A percentile compares a stretch with the other conserved stretches of the same genome.
Conservation (phyloP, 2,888 invertebrate species). For the Agrenia bidenticulata region DNA sequence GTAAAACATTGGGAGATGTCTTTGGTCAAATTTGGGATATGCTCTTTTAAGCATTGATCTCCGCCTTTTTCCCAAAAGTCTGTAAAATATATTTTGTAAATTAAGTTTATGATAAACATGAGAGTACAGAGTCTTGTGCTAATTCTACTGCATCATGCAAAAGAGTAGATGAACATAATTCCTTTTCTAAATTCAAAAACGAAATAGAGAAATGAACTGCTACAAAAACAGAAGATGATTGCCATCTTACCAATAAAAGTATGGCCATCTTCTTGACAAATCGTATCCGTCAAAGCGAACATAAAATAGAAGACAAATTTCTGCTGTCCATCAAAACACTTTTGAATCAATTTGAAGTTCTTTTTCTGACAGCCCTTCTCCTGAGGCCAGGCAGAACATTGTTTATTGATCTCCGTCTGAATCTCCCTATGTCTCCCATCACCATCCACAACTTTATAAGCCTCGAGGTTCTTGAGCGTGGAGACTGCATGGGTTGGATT, state of each 20-base stretch:
- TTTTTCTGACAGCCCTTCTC: constrained; percentile 7
- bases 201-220: no score
- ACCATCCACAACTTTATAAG: constrained; percentile 31
- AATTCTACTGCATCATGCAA: no score
- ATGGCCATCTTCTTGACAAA: constrained; percentile 34
- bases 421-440: constrained; percentile 31
- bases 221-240: no score
- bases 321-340: constrained; percentile 26
- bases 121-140: no score
- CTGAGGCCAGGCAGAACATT: constrained; percentile 38
- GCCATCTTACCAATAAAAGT: constrained; percentile 34
- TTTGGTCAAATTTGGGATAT: constrained; percentile 32
- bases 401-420: constrained; percentile 32
- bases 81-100: constrained; percentile 11
- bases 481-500: constrained; percentile 42
- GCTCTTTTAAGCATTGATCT: constrained; percentile 35
- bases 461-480: constrained; percentile 34
- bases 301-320: constrained; percentile 45
- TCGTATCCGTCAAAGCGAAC: constrained; percentile 43
- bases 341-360: constrained; percentile 7
- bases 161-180: no score
- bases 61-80: constrained; percentile 45
- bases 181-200: no score
- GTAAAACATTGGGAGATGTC: constrained; percentile 40
- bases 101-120: neutral